Evolutionary conservation across 2,888 invertebrate genomes (phyloP).

Genomic region (Hemithea aestivaria): DNA sequence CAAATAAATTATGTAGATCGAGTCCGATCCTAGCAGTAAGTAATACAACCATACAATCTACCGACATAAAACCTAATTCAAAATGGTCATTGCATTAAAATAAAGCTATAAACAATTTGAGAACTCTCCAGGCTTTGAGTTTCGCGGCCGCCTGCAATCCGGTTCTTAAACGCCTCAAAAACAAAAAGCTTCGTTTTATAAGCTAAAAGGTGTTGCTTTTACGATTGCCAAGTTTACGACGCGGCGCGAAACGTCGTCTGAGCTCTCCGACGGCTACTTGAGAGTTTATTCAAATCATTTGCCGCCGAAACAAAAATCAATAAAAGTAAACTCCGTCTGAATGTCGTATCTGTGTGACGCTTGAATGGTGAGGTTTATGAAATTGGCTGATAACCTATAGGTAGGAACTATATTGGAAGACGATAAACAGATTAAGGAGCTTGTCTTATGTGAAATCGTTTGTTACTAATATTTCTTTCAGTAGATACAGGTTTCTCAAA

Average conservation of each 20-base stretch:
- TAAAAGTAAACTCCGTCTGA: slow-evolving; percentile 40
- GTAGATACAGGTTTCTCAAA: too few relatives aligned
- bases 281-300: slow-evolving; percentile 61
- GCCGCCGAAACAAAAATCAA: slow-evolving; percentile 46
- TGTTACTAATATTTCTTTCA: too few relatives aligned
- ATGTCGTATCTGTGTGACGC: slow-evolving; percentile 36
- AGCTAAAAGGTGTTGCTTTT: slow-evolving; percentile 67
- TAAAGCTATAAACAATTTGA: slow-evolving; percentile 30
- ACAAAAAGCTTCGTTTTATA: slow-evolving; percentile 41
- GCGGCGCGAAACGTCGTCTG: slow-evolving; percentile 37
- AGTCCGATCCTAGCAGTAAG: too few relatives aligned
- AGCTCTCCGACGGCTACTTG: slow-evolving; percentile 58
- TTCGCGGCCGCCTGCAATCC: slow-evolving; percentile 34
- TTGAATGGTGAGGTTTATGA: slow-evolving; percentile 47
- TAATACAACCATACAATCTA: slow-evolving; percentile 3
- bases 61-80: slow-evolving; percentile 14
- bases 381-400: slow-evolving; percentile 4
- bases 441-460: too few relatives aligned
- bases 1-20: too few relatives aligned
- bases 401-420: too few relatives aligned
- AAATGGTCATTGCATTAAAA: slow-evolving; percentile 26
- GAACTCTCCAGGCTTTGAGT: slow-evolving; percentile 18
- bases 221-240: slow-evolving; percentile 62
- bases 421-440: too few relatives aligned
- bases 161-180: slow-evolving; percentile 37